Evolutionary conservation across 1,140 invertebrate genomes (phyloP), one percentile per base, ranked within the genome.

Genomic region (Drosophila insularis): DNA sequence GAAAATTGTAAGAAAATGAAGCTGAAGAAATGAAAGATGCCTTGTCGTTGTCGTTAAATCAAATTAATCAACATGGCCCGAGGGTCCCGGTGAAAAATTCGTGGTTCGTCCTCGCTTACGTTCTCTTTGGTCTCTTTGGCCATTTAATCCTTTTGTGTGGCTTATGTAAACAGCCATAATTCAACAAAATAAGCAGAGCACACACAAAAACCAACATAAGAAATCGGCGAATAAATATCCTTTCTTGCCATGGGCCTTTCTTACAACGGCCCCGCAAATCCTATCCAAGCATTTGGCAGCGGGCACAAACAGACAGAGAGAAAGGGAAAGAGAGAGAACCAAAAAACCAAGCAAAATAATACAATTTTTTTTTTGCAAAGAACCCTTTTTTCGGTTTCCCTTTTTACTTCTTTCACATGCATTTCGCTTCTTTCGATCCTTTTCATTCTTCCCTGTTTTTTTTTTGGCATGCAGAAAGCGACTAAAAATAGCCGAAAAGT

Each of bases 81-180:
- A 31, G 23, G 46, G 23, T 46, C 23, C 8, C 70, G 6, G 59
- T 21, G 32, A 61, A 46, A 23, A 21, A 50, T 40, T 43, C 27
- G 1, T 27, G 27, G 53, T 27, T 66, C 19, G 6, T 14, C n/a
- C 40, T 59, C 23, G 8, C 19, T 54, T n/a, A n/a, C n/a, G n/a
- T n/a, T n/a, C 17, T 13, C 35, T 37, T 37, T 2, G 4, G 0
- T 37, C 11, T n/a, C 21, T 53, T 64, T 55, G 37, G 75, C 61
- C 82, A 87, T 87, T 86, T 86, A 86, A 86, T 86, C 81, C 82
- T 69, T 87, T 87, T 86, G 81, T 86, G 75, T 55, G 84, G 82
- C 82, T 50, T 86, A 76, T 87, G 79, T 87, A 86, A 87, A 86
- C 81, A 86, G 71, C 82, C 32, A 84, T 81, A 86, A 71, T 73